These are phyloP conservation scores for Trachemys scripta DNA, from an alignment of 2,113 vertebrate genomes.

Conservation along the genomic window DNA sequence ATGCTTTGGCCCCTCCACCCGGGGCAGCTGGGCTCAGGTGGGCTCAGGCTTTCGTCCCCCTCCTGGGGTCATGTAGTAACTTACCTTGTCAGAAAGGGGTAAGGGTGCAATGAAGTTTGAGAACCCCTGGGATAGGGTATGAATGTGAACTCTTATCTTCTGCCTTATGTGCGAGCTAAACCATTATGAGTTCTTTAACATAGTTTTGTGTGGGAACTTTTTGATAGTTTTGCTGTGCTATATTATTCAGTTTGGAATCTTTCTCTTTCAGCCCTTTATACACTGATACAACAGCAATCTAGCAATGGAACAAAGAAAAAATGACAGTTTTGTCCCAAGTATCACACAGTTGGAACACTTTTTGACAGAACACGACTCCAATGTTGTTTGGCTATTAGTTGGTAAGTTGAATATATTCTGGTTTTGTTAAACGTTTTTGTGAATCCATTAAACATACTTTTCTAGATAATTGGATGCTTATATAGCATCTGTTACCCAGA, in stretches of 20 bases:
- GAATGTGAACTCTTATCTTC: not conserved
- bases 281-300: slow-evolving; percentile 48
- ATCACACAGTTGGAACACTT: slow-evolving; percentile 90
- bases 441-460: not conserved
- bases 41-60: too few species aligned
- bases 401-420: slow-evolving; percentile 81
- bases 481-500: not conserved
- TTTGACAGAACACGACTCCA: slow-evolving; percentile 94
- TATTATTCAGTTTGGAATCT: not conserved
- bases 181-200: not conserved
- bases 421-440: not conserved
- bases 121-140: not conserved
- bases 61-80: too few species aligned
- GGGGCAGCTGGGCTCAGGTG: too few species aligned
- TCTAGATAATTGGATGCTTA: not conserved
- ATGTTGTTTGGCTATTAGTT: slow-evolving; percentile 96
- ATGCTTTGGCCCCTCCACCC: too few species aligned
- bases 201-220: not conserved
- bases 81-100: too few species aligned
- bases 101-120: too few species aligned
- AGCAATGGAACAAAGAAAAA: slow-evolving; percentile 86
- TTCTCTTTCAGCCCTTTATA: slow-evolving; percentile 57
- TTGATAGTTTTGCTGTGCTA: not conserved
- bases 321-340: slow-evolving; percentile 91
- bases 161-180: not conserved